Evolutionary conservation across 2,888 invertebrate species (phyloP), one percentile per base, ranked within the genome.

Genomic region (Dendrolimus houi): DNA sequence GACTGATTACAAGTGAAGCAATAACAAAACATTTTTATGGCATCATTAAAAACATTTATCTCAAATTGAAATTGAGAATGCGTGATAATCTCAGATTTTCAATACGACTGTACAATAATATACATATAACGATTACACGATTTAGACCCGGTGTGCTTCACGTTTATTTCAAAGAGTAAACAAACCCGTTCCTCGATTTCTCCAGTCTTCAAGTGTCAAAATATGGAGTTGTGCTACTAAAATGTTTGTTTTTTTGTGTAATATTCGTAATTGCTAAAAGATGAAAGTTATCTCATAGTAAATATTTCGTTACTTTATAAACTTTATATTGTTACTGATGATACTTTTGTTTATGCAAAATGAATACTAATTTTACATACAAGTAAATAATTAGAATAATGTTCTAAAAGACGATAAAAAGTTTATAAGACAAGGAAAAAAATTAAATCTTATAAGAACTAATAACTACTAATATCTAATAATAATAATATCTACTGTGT

Each of bases 121-220:
- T 29, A 47, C 47, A 47, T 47, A 47, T 47, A 57, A 54, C 7
- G 59, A 61, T 60, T 57, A 57, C 57, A 59, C 61, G 59, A 63
- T 63, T 64, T 62, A 64, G 55, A 61, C 62, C 59, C 63, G 57
- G 55, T 55, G 61, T 63, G 59, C 54, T 55, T 60, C 63, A 62
- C 61, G 64, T 62, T 59, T 59, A 61, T 62, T 61, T 60, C 59
- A 59, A 69, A 66, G 64, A 72, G 66, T 64, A 69, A 77, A 71
- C 67, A 73, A 75, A 77, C 75, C 70, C 60, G 67, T 72, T 77
- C 70, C 75, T 63, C 64, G 72, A 77, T 80, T 79, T 79, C 80
- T 71, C 75, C 67, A 59, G 56, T 57, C 58, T 59, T 56, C 59
- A 63, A 63, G 65, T 70, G 72, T 69, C 70, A 73, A 69, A 77